phyloP scores from a whole-genome alignment of 2,113 vertebrate species.

The Galemys pyrenaicus region DNA sequence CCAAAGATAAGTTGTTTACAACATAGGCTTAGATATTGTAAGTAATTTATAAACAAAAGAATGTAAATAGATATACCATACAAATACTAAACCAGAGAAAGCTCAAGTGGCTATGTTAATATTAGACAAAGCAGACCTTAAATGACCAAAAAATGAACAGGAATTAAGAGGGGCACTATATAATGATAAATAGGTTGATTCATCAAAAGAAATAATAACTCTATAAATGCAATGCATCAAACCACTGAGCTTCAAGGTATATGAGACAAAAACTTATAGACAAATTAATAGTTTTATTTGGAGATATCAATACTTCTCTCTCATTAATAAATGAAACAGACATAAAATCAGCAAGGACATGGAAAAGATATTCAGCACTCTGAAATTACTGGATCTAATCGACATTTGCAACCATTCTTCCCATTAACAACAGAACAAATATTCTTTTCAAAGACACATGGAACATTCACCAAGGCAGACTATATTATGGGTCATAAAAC shows the following conservation, averaged over 20 bases:
- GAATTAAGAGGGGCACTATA: background rate
- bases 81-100: background rate
- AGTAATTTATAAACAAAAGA: background rate
- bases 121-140: background rate
- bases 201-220: background rate
- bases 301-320: background rate
- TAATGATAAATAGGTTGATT: background rate
- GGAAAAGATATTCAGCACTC: background rate
- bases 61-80: background rate
- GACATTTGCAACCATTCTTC: background rate
- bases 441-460: background rate
- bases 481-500: background rate
- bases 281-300: background rate
- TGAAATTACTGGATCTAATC: background rate
- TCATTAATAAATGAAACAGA: constrained; percentile 20
- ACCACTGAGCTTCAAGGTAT: background rate
- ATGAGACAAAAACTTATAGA: background rate
- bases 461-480: background rate
- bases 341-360: background rate
- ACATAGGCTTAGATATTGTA: no score
- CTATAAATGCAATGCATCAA: background rate
- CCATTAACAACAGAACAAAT: background rate
- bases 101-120: background rate
- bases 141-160: background rate
- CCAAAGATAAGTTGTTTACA: background rate